These are phyloP conservation scores for Seira ritae DNA, from an alignment of 2,888 invertebrate species.

Conservation along the genomic window DNA sequence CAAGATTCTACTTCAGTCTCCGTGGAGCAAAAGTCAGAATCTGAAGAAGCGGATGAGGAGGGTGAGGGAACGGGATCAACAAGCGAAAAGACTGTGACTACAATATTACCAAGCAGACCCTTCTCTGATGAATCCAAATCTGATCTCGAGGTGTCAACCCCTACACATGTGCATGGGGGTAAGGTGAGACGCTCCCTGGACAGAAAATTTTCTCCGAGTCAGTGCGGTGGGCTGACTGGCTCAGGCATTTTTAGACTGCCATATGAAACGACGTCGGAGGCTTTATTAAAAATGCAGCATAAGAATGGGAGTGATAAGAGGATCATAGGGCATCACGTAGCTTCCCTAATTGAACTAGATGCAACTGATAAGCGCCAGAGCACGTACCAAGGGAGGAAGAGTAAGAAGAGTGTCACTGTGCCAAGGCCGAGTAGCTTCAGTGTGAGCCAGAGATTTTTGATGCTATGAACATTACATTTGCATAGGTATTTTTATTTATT, in stretches of 20 bases:
- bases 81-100: neutral
- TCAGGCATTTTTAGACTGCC: slow-evolving; percentile 39
- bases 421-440: too few species aligned
- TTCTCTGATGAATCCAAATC: slow-evolving; percentile 19
- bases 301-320: too few species aligned
- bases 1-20: too few species aligned
- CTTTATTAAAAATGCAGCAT: slow-evolving; percentile 5
- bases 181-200: neutral
- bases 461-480: too few species aligned
- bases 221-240: slow-evolving; percentile 39
- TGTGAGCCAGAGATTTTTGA: too few species aligned
- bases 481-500: too few species aligned
- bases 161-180: too few species aligned
- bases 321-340: too few species aligned
- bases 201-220: slow-evolving; percentile 32
- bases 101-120: neutral
- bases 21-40: neutral
- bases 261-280: slow-evolving; percentile 41
- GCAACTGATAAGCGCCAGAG: too few species aligned
- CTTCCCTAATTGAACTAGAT: too few species aligned
- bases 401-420: too few species aligned
- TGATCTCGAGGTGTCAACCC: neutral
- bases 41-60: neutral
- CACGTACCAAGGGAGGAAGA: too few species aligned
- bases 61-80: neutral